These are phyloP conservation scores for Rhombomys opimus DNA, from an alignment of 2,113 vertebrate species.

Conservation along the genomic window DNA sequence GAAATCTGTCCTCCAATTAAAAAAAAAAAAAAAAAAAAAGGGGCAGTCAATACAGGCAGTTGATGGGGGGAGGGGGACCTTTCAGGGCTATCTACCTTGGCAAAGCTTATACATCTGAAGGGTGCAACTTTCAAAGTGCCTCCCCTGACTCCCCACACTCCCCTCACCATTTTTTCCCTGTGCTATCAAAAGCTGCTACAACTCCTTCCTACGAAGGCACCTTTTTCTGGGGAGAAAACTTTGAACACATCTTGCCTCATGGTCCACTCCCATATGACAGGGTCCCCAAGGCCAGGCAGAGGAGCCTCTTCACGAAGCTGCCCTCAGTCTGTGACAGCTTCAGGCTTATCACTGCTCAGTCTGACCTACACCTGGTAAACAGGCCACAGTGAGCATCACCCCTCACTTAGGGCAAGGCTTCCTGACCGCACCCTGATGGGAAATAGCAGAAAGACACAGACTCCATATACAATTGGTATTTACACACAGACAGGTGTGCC, in stretches of 20 bases:
- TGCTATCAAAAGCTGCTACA: background rate
- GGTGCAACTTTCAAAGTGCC: background rate
- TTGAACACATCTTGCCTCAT: rapidly evolving
- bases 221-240: background rate
- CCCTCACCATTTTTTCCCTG: rapidly evolving
- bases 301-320: background rate
- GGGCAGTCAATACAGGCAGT: background rate
- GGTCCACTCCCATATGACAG: background rate
- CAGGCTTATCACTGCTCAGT: background rate
- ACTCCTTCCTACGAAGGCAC: background rate
- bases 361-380: background rate
- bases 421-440: background rate
- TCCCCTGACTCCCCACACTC: background rate
- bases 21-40: background rate
- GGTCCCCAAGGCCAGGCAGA: background rate
- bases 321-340: background rate
- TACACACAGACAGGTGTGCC: background rate
- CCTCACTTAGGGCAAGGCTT: background rate
- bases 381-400: background rate
- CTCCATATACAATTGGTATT: background rate
- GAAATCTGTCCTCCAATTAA: background rate
- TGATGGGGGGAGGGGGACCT: too few relatives aligned
- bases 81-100: background rate
- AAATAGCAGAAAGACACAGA: background rate
- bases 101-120: background rate